A percentile compares a stretch with the other conserved stretches of the same genome.
Conservation (phyloP, 2,797 vertebrate species). For the Betta splendens region DNA sequence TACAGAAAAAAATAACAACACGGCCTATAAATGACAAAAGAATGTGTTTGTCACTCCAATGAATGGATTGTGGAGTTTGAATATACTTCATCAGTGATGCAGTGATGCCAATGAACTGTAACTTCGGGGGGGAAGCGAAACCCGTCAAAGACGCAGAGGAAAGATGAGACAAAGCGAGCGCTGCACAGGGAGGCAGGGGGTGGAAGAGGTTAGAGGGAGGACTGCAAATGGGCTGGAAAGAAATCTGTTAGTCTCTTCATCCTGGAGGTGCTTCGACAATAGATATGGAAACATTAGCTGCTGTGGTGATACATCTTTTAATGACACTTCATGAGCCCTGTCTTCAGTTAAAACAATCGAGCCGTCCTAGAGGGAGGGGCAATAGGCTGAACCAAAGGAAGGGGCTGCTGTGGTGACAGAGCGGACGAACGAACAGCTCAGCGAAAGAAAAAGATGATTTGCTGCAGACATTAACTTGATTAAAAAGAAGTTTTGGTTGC, state of each 20-base stretch:
- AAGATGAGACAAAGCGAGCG: background rate
- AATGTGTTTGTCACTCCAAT: background rate
- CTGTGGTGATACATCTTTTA: slow-evolving; percentile 65
- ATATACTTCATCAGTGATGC: slow-evolving; percentile 18
- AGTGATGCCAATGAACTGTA: slow-evolving; percentile 40
- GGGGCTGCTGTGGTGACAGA: slow-evolving; percentile 14
- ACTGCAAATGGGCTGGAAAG: slow-evolving; percentile 68
- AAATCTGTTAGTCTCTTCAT: slow-evolving; percentile 55
- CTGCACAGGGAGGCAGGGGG: background rate
- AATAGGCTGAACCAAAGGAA: slow-evolving; percentile 55
- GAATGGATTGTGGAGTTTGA: background rate
- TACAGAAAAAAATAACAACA: background rate
- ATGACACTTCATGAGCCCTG: slow-evolving; percentile 56
- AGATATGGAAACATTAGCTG: slow-evolving; percentile 66
- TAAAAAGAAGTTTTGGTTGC: slow-evolving; percentile 64
- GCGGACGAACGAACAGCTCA: slow-evolving; percentile 25
- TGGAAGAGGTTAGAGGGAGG: slow-evolving; percentile 25
- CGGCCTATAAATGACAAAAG: background rate
- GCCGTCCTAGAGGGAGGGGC: slow-evolving; percentile 42
- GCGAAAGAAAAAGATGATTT: slow-evolving; percentile 45
- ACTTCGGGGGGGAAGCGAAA: slow-evolving; percentile 1
- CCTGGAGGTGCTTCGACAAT: slow-evolving; percentile 53
- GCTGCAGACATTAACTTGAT: slow-evolving; percentile 48
- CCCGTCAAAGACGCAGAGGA: slow-evolving; percentile 6
- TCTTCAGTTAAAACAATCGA: slow-evolving; percentile 65